A percentile compares a stretch with the other conserved stretches of the same genome.
These are phyloP conservation scores for Drosophila robusta DNA, from an alignment of 2,888 invertebrate genomes.

Conservation along the genomic window DNA sequence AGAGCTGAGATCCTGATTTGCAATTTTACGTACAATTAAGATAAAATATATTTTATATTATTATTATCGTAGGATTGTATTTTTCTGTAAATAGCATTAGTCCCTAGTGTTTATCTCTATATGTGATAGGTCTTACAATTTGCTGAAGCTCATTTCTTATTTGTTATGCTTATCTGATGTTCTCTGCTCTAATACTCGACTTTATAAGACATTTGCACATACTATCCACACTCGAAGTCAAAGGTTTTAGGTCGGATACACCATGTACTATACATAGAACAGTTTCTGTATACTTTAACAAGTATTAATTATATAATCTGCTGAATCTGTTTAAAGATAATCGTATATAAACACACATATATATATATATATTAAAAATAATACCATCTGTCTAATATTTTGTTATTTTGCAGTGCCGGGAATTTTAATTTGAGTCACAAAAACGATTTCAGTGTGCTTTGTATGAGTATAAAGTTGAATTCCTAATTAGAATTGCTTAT, in stretches of 20 bases:
- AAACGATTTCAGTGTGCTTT: slow-evolving; percentile 9
- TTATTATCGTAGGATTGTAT: slow-evolving; percentile 44
- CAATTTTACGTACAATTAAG: slow-evolving; percentile 66
- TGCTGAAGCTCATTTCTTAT: slow-evolving; percentile 69
- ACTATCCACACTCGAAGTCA: slow-evolving; percentile 10
- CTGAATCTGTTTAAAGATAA: slow-evolving; percentile 23
- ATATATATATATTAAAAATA: slow-evolving; percentile 22
- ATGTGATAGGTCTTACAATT: slow-evolving; percentile 72
- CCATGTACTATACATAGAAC: slow-evolving; percentile 1
- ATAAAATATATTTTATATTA: slow-evolving; percentile 35
- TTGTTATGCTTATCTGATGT: slow-evolving; percentile 33
- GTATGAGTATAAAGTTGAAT: slow-evolving; percentile 2
- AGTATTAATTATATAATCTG: slow-evolving; percentile 16
- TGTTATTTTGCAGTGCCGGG: slow-evolving; percentile 14
- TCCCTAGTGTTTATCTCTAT: slow-evolving; percentile 57
- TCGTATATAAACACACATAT: slow-evolving; percentile 22
- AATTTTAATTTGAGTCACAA: slow-evolving; percentile 8
- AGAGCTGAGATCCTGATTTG: slow-evolving; percentile 51
- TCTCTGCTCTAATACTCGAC: slow-evolving; percentile 28
- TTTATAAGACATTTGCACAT: slow-evolving; percentile 19
- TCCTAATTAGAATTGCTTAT: slow-evolving; percentile 13
- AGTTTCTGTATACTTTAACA: slow-evolving; percentile 8
- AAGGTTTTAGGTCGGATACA: slow-evolving; percentile 5
- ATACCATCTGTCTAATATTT: slow-evolving; percentile 10
- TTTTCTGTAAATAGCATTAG: slow-evolving; percentile 68